Base-by-base conservation (phyloP, 2,113 vertebrate genomes). In the Hystrix brachyura region DNA sequence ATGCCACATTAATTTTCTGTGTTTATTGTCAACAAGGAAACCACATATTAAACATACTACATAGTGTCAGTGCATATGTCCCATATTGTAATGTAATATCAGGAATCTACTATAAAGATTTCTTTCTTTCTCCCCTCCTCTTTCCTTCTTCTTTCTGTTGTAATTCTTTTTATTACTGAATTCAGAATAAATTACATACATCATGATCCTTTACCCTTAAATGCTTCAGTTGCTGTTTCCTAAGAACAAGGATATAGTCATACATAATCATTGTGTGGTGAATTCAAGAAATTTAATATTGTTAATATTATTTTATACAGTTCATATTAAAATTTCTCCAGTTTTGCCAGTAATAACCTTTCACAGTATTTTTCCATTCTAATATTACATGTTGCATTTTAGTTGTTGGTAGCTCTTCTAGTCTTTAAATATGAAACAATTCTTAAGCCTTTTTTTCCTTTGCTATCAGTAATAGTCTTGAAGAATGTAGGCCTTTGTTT, bases 401-500 rank as follows among this genome's bases (percentile, higher is more conserved):
- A 46, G 9, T 83, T 85, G 2, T 62, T 14, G 0, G 23, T 51
- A 21, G 34, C 59, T 51, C 38, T 93, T 55, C 0, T 43, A 27
- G 64, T 82, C 43, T 95, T 95, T 87, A 84, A 43, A 74, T 92
- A 43, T 76, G 74, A 95, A 92, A 88, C 12, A 86, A 1, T 72
- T 86, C 53, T 91, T 91, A 3, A 65, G 4, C 27, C 12, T 76
- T 76, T 57, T 85, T 78, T 65, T 64, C 62, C 62, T 85, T 90
- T 89, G 27, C 10, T 82, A 27, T n/a, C 5, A 25, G 51, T 32
- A 13, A 57, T 76, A 84, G 18, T 95, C 67, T 87, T 87, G 64
- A 69, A 84, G 60, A 76, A 7, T 59, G 7, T 3, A 72, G 34
- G 8, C 38, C 1, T 88, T 90, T 90, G 48, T 84, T 90, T 94